These are phyloP conservation scores for Trinectes maculatus DNA, from an alignment of 2,113 vertebrate genomes.

Conservation along the genomic window DNA sequence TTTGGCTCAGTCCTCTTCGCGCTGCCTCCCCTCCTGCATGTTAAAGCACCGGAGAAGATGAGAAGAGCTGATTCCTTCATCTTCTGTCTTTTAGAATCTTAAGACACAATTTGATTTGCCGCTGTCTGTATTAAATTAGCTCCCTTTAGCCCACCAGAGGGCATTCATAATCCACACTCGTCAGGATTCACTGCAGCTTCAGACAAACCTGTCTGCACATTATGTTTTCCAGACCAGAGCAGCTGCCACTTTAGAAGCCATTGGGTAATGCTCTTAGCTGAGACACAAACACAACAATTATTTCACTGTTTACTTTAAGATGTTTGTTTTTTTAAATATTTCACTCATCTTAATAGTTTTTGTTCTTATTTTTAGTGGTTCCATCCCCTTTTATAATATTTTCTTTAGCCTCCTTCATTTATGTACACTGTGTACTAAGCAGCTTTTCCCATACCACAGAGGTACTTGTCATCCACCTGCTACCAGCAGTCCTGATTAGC, in stretches of 20 bases:
- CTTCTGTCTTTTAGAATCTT: conserved; percentile 22
- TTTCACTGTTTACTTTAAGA: no score
- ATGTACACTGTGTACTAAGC: not conserved
- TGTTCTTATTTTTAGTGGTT: not conserved
- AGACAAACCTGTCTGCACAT: conserved; percentile 32
- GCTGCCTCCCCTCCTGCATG: not conserved
- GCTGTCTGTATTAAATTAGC: conserved; percentile 11
- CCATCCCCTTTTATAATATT: no score
- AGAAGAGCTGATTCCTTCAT: conserved; percentile 15
- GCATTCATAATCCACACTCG: conserved; percentile 19
- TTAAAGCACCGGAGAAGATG: conserved; percentile 7
- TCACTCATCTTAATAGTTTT: not conserved
- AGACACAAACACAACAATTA: no score
- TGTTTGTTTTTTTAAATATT: no score
- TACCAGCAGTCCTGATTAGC: conserved; percentile 9
- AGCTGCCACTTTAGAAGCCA: conserved; percentile 56
- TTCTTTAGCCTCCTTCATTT: not conserved
- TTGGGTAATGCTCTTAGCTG: no score
- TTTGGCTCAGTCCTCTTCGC: not conserved
- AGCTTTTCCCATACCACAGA: not conserved
- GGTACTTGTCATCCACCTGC: not conserved
- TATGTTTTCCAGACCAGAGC: conserved; percentile 41
- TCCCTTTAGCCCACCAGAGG: conserved; percentile 19
- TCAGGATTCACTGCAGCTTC: conserved; percentile 37
- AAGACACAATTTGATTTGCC: conserved; percentile 34